Evolutionary conservation across 2,888 invertebrate species (phyloP), one percentile per base, ranked within the genome.

Genomic region (Melipona beecheii): DNA sequence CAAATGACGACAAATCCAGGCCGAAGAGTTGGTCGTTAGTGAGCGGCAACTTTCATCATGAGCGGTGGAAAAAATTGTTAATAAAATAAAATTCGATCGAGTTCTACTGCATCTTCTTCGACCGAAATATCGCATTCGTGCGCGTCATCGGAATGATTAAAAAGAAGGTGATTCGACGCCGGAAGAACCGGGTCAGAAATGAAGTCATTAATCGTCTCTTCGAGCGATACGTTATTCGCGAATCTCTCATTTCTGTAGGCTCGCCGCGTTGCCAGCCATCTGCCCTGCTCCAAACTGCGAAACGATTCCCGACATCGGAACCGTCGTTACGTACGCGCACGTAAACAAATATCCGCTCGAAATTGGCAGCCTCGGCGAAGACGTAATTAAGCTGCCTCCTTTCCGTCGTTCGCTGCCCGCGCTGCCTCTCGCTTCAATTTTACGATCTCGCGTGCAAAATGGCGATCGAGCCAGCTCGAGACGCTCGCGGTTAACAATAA

Each of bases 181-280:
- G 86, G 71, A 72, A 62, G 76, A 88, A 88, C 87, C 88, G 86
- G 89, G 62, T 75, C 78, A 77, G 75, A 74, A 87, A 89, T 87
- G 87, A 88, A 88, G 85, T 85, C 84, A 89, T 87, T 87, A 88
- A 88, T 88, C 85, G 78, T 88, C 80, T 72, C 72, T 76, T 58
- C 58, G 75, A 70, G 78, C 70, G 70, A 83, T 81, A 81, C 78
- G 85, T 87, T 88, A 85, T 81, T 86, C 69, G 79, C 81, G 70
- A 88, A 83, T 88, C 85, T 81, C 83, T 87, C 86, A 82, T 87
- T 79, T 86, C 79, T 73, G 58, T 43, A 78, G 60, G 76, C 50
- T 21, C 17, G 56, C 64, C 66, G 58, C 68, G 74, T 69, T 56
- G 75, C 62, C n/a, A 50, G 43, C 43, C 77, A 65, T 36, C 80